A percentile compares a stretch with the other conserved stretches of the same genome.
Conservation (phyloP, 1,140 invertebrate genomes). For the Temnothorax nylanderi region DNA sequence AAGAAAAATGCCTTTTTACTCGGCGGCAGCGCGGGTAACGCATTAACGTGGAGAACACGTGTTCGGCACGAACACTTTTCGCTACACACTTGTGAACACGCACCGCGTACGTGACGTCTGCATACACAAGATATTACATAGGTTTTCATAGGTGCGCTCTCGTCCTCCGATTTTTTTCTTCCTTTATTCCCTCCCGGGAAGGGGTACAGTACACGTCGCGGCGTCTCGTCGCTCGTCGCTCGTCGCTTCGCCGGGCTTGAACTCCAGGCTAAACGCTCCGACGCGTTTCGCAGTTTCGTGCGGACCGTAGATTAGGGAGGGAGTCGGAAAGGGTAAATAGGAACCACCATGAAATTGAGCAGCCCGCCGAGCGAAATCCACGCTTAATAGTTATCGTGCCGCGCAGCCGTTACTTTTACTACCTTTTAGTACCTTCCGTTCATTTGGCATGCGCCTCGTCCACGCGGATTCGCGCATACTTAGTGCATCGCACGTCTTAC, state of each 20-base stretch:
- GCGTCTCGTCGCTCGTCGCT: neutral
- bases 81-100: slow-evolving; percentile 78
- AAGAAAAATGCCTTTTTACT: slow-evolving; percentile 67
- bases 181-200: neutral
- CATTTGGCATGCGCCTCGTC: slow-evolving; percentile 24
- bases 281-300: slow-evolving; percentile 9
- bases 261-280: neutral
- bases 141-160: slow-evolving; percentile 32
- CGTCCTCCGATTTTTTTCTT: slow-evolving; percentile 55
- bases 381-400: slow-evolving; percentile 51
- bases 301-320: slow-evolving; percentile 18
- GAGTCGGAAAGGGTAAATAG: neutral
- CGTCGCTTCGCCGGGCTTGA: neutral
- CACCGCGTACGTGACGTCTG: slow-evolving; percentile 76
- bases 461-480: slow-evolving; percentile 34
- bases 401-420: slow-evolving; percentile 43
- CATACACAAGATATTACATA: slow-evolving; percentile 71
- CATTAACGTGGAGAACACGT: slow-evolving; percentile 74
- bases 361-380: slow-evolving; percentile 6
- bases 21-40: slow-evolving; percentile 56
- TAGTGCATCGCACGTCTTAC: neutral
- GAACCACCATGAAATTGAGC: slow-evolving; percentile 50
- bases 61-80: slow-evolving; percentile 76
- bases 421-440: slow-evolving; percentile 23
- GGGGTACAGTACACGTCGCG: neutral